Evolutionary conservation across 2,113 vertebrate species (phyloP), one percentile per base, ranked within the genome.

Genomic region (Donacobius atricapilla): DNA sequence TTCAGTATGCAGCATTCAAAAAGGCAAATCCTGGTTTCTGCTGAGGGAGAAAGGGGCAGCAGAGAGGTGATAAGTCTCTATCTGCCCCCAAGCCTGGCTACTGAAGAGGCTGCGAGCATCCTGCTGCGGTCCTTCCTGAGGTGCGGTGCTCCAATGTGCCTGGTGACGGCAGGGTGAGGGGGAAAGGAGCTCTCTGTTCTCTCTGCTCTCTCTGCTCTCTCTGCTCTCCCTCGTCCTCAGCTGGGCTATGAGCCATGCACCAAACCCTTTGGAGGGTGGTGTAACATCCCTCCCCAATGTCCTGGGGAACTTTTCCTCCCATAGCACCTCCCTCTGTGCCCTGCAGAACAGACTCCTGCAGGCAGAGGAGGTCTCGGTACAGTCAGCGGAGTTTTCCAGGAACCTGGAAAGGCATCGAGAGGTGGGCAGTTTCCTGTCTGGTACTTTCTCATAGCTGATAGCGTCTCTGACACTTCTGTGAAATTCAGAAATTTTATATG

Each of bases 141-240:
- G 24, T 1, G 0, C 6, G 7, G 15, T 15, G 27, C 18, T n/a
- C 23, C 3, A 0, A 1, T 11, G 33, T 44, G 25, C 44, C 24
- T 25, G 35, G 13, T 3, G 23, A 27, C 10, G 0, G 3, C 39
- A 48, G 4, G 13, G 1, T 5, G 15, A 61, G 13, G 3, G 5
- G 22, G 5, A 9, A n/a, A 35, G 19, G 47, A 77, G 6, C 8
- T 78, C 48, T 56, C 22, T 23, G n/a, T 31, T 33, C 30, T 19
- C 30, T 10, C 28, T 31, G 50, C 13, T 56, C 13, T 13, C 20
- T n/a, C 31, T 56, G 54, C 51, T 13, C 12, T 18, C 23, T 40
- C n/a, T 65, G 35, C 13, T 31, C 16, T 66, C 24, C 44, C 28
- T n/a, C 60, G 11, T 15, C 42, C 44, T 35, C 63, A 61, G 12